phyloP scores from a whole-genome alignment of 1,140 invertebrate genomes.

The Ceratina japonica region DNA sequence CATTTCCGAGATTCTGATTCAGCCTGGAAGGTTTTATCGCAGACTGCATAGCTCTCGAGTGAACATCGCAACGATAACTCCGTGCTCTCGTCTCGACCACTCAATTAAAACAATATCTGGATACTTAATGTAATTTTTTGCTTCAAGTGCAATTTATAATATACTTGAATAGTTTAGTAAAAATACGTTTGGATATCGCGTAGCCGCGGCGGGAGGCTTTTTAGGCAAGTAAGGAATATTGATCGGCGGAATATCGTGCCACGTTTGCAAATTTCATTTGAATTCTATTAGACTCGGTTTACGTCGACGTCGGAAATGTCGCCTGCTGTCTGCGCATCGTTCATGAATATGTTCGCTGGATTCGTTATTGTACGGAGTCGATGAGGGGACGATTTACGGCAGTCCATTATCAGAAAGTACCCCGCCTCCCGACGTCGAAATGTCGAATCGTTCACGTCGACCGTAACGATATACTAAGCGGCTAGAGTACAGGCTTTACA shows the following conservation, averaged over 20 bases:
- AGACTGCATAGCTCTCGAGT: too few species aligned
- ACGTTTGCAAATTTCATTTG: conserved; percentile 40
- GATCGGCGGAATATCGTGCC: not conserved
- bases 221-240: not conserved
- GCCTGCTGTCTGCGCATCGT: conserved; percentile 5
- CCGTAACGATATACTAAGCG: too few species aligned
- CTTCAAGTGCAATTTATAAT: too few species aligned
- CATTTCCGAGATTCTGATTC: too few species aligned
- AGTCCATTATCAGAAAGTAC: not conserved
- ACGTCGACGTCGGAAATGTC: not conserved
- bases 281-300: conserved; percentile 37
- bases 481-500: too few species aligned
- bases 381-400: conserved; percentile 1
- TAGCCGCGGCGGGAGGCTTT: not conserved
- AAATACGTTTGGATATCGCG: not conserved
- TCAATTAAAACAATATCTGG: too few species aligned
- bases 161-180: not conserved
- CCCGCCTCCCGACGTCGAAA: not conserved
- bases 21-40: too few species aligned
- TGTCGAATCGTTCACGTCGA: not conserved
- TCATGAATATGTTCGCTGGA: conserved; percentile 32
- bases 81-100: too few species aligned
- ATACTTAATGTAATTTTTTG: too few species aligned
- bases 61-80: too few species aligned
- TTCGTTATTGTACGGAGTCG: conserved; percentile 2